Evolutionary conservation across 1,140 invertebrate species (phyloP).

Genomic region (Drosophila insularis): DNA sequence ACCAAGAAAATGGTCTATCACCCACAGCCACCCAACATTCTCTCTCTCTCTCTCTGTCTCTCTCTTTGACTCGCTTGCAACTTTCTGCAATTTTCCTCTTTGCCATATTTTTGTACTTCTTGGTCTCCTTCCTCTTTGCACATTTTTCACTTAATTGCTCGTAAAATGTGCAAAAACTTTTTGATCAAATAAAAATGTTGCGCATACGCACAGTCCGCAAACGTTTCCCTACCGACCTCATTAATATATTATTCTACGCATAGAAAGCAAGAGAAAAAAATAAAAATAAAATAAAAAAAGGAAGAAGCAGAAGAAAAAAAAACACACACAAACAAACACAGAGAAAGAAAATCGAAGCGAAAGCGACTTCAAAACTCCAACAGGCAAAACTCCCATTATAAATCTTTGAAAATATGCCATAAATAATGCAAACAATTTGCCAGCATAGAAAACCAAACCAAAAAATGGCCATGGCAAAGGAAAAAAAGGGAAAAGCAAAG

Average conservation of each 20-base stretch:
- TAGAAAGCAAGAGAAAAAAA: not conserved
- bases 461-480: constrained; percentile 8
- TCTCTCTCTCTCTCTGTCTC: not conserved
- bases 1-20: constrained; percentile 17
- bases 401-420: constrained; percentile 79
- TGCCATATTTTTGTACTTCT: constrained; percentile 62
- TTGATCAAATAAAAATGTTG: constrained; percentile 59
- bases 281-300: not conserved
- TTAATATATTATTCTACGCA: constrained; percentile 69
- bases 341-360: constrained; percentile 33
- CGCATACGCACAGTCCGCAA: constrained; percentile 36
- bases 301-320: constrained; percentile 12
- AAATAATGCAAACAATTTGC: constrained; percentile 64
- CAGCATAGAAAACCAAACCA: constrained; percentile 57
- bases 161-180: constrained; percentile 66
- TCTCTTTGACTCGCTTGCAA: constrained; percentile 31
- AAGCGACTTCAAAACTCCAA: constrained; percentile 39
- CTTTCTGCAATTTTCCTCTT: constrained; percentile 49
- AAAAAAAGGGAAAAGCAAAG: not conserved
- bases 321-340: constrained; percentile 37
- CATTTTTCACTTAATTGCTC: constrained; percentile 75
- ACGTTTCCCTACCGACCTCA: constrained; percentile 30
- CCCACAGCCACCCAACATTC: not conserved
- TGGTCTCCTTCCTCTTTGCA: constrained; percentile 30
- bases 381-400: constrained; percentile 53